Evolutionary conservation across 1,140 invertebrate genomes (phyloP).

Genomic region (Macrosteles quadrilineatus): DNA sequence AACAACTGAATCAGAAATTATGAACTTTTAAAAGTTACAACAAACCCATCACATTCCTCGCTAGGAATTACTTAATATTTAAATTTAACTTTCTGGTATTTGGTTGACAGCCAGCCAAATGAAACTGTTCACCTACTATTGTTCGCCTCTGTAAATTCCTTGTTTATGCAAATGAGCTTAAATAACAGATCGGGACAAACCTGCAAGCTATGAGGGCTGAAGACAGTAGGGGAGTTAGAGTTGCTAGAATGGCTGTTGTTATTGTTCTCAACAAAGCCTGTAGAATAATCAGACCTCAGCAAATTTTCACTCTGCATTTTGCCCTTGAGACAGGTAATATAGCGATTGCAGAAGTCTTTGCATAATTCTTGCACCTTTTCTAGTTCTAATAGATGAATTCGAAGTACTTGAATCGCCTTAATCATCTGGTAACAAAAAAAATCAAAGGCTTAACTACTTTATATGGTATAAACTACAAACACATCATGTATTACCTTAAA

Average conservation of each 20-base stretch:
- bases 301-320: constrained; percentile 97
- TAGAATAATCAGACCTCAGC: constrained; percentile 70
- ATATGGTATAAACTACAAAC: background rate
- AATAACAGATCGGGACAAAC: no score
- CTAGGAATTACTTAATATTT: no score
- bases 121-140: no score
- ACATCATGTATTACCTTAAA: background rate
- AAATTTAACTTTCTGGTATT: no score
- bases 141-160: no score
- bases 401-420: constrained; percentile 94
- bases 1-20: no score
- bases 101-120: no score
- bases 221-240: constrained; percentile 52
- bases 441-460: background rate
- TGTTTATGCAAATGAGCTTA: no score
- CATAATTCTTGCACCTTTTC: constrained; percentile 96
- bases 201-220: constrained; percentile 43
- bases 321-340: constrained; percentile 93
- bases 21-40: no score
- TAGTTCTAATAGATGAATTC: constrained; percentile 94
- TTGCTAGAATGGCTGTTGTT: constrained; percentile 58
- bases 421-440: constrained; percentile 75
- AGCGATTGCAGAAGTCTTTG: constrained; percentile 95
- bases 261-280: constrained; percentile 50
- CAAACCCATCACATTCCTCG: no score